Evolutionary conservation across 2,113 vertebrate genomes (phyloP).

Genomic region (Osmerus mordax): DNA sequence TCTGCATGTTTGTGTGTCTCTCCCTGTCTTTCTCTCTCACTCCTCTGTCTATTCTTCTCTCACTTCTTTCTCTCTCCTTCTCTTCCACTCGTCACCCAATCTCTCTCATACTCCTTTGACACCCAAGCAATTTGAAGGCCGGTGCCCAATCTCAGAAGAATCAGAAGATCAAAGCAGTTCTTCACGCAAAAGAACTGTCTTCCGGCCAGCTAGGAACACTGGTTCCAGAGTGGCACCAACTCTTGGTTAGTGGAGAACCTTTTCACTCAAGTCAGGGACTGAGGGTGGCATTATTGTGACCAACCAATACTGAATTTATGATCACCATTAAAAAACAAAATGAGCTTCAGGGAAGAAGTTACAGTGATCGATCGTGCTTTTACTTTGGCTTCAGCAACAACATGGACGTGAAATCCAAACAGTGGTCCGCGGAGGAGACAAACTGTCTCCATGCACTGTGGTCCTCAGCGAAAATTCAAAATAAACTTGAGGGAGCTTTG

Average conservation of each 20-base stretch:
- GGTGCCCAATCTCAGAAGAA: not conserved
- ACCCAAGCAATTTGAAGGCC: not conserved
- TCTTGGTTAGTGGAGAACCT: not conserved
- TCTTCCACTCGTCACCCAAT: too few species aligned
- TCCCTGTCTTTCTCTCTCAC: conserved; percentile 13
- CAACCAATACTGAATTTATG: not conserved
- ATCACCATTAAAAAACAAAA: too few species aligned
- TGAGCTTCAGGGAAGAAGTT: not conserved
- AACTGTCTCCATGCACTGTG: conserved; percentile 15
- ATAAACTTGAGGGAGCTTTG: not conserved
- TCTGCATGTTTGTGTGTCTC: conserved; percentile 17
- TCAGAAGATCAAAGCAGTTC: not conserved
- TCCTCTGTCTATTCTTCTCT: too few species aligned
- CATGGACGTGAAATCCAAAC: conserved; percentile 3
- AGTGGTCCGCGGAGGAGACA: conserved; percentile 11
- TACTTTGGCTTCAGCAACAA: too few species aligned
- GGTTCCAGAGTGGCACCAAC: not conserved
- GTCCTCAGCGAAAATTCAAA: conserved; percentile 5
- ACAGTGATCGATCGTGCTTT: not conserved
- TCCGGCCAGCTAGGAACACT: not conserved
- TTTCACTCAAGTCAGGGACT: not conserved
- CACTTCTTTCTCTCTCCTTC: too few species aligned
- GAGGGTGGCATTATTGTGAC: conserved; percentile 5
- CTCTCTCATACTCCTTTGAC: too few species aligned
- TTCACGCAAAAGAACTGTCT: not conserved